Conservation (phyloP, 2,888 invertebrate species). For the Calameuta pallipes region DNA sequence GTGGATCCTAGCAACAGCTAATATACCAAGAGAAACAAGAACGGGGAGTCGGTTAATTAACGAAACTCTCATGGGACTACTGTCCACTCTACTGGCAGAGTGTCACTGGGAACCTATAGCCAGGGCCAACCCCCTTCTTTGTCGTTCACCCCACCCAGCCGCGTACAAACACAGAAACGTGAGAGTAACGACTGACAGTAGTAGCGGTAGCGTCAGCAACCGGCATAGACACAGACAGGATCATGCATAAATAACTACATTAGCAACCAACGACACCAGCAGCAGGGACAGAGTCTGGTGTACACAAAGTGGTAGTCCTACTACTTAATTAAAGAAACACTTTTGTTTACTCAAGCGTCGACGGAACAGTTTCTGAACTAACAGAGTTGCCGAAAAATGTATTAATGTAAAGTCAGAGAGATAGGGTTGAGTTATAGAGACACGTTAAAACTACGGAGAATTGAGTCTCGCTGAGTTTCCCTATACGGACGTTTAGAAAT, state of each 20-base stretch:
- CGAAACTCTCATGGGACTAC: slow-evolving; percentile 60
- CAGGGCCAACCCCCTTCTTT: not conserved
- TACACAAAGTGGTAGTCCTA: not conserved
- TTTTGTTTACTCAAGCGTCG: slow-evolving; percentile 1
- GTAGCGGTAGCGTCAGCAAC: not conserved
- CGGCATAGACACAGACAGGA: not conserved
- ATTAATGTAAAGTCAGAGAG: slow-evolving; percentile 14
- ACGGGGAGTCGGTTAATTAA: slow-evolving; percentile 60
- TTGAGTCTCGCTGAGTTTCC: not conserved
- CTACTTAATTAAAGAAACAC: slow-evolving; percentile 31
- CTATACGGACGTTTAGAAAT: not conserved
- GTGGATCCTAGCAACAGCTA: not conserved
- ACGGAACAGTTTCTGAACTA: slow-evolving; percentile 8
- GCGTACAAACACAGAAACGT: slow-evolving; percentile 2
- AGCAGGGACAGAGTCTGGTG: not conserved
- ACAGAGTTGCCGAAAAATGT: slow-evolving; percentile 31
- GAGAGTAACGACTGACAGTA: not conserved
- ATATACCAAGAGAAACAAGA: slow-evolving; percentile 19
- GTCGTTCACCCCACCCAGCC: not conserved
- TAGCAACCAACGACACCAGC: not conserved
- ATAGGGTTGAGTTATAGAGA: not conserved
- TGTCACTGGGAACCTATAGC: not conserved
- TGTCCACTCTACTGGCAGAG: slow-evolving; percentile 27
- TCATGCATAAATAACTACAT: slow-evolving; percentile 1
- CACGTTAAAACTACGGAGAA: not conserved